These are phyloP conservation scores for Coregonus ussuriensis DNA, from an alignment of 2,797 vertebrate species.

Conservation along the genomic window DNA sequence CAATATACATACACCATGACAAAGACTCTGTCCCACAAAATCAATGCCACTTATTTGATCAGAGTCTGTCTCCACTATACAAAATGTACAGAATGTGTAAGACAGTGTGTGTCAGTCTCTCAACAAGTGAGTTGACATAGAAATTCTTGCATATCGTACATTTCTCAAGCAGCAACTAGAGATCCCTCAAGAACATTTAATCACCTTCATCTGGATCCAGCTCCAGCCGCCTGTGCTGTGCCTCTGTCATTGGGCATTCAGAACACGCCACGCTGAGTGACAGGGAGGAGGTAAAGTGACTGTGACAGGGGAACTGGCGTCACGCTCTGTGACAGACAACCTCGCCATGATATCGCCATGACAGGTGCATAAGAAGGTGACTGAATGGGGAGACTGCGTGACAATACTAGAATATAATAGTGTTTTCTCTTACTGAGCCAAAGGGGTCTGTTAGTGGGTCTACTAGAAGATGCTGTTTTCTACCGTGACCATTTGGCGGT, in stretches of 20 bases:
- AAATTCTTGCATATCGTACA: too few relatives aligned
- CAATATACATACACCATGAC: slow-evolving; percentile 61
- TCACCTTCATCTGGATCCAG: slow-evolving; percentile 25
- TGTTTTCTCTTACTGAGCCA: not conserved
- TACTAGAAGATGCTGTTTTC: slow-evolving; percentile 39
- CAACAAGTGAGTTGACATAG: too few relatives aligned
- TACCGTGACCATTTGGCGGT: slow-evolving; percentile 34
- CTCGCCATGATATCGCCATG: slow-evolving; percentile 57
- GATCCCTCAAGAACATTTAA: slow-evolving; percentile 45
- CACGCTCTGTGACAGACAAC: slow-evolving; percentile 65
- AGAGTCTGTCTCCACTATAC: slow-evolving; percentile 53
- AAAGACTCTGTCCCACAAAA: slow-evolving; percentile 44
- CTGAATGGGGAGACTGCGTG: slow-evolving; percentile 46
- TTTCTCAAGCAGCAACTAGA: slow-evolving; percentile 75
- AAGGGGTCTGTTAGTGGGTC: slow-evolving; percentile 43
- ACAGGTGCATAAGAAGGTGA: slow-evolving; percentile 64
- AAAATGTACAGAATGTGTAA: too few relatives aligned
- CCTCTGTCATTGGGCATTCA: slow-evolving; percentile 55
- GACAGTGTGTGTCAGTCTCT: too few relatives aligned
- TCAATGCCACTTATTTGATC: slow-evolving; percentile 72
- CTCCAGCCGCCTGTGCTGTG: slow-evolving; percentile 22
- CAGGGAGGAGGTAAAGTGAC: slow-evolving; percentile 52
- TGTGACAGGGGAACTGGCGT: slow-evolving; percentile 60
- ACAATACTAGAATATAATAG: not conserved
- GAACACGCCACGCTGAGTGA: slow-evolving; percentile 56